Conservation (phyloP, 2,797 vertebrate species). For the Notoglanidium macrostoma region DNA sequence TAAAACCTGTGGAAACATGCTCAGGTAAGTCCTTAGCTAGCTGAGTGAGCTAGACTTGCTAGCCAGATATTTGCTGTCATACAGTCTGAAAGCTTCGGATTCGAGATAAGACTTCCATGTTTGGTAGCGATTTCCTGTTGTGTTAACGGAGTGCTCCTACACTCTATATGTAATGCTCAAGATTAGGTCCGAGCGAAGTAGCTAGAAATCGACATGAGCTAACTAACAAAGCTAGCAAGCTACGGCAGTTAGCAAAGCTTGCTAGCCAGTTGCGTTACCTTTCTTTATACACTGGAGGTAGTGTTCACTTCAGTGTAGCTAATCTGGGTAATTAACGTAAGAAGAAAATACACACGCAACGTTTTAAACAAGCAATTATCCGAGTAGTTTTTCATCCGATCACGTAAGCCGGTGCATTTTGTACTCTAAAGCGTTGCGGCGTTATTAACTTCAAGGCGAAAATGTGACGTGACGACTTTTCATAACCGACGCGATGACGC, state of each 20-base stretch:
- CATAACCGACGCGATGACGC: no score
- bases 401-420: background rate
- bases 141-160: background rate
- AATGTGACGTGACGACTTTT: no score
- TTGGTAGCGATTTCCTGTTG: background rate
- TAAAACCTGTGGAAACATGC: background rate
- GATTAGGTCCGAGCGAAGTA: background rate
- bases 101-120: background rate
- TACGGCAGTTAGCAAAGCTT: background rate
- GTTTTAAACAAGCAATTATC: background rate
- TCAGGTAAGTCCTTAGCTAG: background rate
- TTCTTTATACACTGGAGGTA: background rate
- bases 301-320: background rate
- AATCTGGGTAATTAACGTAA: background rate
- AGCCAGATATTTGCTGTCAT: background rate
- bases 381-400: background rate
- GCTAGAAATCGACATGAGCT: background rate
- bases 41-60: background rate
- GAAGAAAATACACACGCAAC: background rate
- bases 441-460: no score
- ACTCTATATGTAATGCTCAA: background rate
- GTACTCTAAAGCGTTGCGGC: no score
- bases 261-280: background rate
- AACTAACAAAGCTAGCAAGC: background rate
- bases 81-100: background rate